A percentile compares a stretch with the other conserved stretches of the same genome.
Conservation (phyloP, 1,140 invertebrate species). For the Lepidotrigona ventralis region DNA sequence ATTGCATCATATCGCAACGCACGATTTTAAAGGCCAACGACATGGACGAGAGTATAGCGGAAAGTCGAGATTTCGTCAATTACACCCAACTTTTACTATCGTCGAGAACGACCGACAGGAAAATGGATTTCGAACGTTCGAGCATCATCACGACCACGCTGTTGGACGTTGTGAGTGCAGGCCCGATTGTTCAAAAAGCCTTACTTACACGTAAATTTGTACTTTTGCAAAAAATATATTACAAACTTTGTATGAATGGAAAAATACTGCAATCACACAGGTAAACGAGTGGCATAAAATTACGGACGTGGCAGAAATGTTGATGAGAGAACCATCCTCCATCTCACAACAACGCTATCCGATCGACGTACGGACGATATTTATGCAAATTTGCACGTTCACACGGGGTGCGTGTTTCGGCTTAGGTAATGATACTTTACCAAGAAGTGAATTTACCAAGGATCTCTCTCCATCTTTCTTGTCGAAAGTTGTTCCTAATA, state of each 20-base stretch:
- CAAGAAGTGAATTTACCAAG: background rate
- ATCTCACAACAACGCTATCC: slow-evolving; percentile 62
- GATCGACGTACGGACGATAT: slow-evolving; percentile 66
- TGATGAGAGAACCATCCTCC: slow-evolving; percentile 69
- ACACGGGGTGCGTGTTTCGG: slow-evolving; percentile 75
- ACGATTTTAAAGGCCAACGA: background rate
- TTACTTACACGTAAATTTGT: background rate
- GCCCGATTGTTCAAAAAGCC: too few species aligned
- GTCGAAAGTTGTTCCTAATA: background rate
- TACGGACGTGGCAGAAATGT: slow-evolving; percentile 68
- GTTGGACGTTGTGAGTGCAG: slow-evolving; percentile 68
- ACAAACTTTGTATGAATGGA: too few species aligned
- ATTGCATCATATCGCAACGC: background rate
- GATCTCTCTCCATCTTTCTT: background rate
- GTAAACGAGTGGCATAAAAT: slow-evolving; percentile 74
- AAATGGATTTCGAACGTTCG: slow-evolving; percentile 59
- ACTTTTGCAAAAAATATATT: too few species aligned
- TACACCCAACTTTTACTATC: slow-evolving; percentile 22
- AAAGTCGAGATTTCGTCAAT: background rate
- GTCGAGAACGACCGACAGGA: slow-evolving; percentile 8
- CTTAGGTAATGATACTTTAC: slow-evolving; percentile 59
- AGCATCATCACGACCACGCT: slow-evolving; percentile 72
- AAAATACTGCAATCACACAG: slow-evolving; percentile 32
- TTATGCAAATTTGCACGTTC: slow-evolving; percentile 75
- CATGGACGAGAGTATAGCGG: background rate